Conservation (phyloP, 2,888 invertebrate species). For the Tenthredo distinguenda region DNA sequence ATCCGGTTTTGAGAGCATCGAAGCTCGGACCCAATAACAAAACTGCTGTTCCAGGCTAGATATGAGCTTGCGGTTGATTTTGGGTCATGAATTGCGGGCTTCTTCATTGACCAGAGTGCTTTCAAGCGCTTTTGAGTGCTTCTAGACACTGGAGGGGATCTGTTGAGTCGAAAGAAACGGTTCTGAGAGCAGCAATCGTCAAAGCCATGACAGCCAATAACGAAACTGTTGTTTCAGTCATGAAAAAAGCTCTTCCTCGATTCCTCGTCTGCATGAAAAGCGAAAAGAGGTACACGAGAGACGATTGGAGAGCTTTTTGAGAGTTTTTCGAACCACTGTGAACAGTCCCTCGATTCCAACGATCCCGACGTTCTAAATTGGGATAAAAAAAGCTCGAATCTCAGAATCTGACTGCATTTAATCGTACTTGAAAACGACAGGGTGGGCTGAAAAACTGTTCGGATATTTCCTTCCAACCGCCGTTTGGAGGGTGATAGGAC, state of each 20-base stretch:
- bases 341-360: not conserved
- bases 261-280: not conserved
- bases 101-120: not conserved
- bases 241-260: not conserved
- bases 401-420: not conserved
- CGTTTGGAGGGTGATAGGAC: not conserved
- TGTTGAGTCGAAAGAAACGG: not conserved
- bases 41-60: not conserved
- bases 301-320: not conserved
- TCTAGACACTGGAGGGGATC: not conserved
- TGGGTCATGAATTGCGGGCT: not conserved
- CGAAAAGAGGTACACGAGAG: no score
- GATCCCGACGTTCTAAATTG: not conserved
- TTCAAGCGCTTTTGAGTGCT: not conserved
- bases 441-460: not conserved
- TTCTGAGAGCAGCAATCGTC: not conserved
- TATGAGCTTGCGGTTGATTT: not conserved
- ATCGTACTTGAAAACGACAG: not conserved
- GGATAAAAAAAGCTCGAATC: not conserved
- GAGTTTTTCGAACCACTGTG: not conserved
- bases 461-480: not conserved
- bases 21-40: no score
- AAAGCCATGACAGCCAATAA: not conserved
- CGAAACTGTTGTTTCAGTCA: not conserved
- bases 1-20: no score